These are phyloP conservation scores for Anser brachyrhynchus DNA, from an alignment of 2,113 vertebrate species.

Conservation along the genomic window DNA sequence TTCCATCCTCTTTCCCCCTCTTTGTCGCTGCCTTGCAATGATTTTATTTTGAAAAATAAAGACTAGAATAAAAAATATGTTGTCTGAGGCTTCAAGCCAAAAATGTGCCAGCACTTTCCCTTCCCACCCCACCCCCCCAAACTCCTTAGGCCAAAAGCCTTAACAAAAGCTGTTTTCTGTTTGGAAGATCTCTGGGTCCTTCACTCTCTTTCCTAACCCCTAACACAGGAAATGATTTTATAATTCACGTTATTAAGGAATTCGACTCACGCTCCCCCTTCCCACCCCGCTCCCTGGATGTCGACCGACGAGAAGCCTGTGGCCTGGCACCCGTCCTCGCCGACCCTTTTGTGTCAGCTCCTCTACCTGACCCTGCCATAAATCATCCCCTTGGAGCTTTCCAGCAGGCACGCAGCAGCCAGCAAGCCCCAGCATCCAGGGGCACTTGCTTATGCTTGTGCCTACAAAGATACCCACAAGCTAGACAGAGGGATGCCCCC, in stretches of 20 bases:
- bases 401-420: not conserved
- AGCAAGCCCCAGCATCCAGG: not conserved
- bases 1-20: constrained; percentile 21
- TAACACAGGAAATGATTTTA: constrained; percentile 68
- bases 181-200: constrained; percentile 54
- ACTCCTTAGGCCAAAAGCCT: constrained; percentile 62
- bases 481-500: rapidly evolving
- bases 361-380: constrained; percentile 35
- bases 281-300: not conserved
- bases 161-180: constrained; percentile 70
- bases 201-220: constrained; percentile 39
- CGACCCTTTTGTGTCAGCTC: not conserved
- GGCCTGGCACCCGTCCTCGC: constrained; percentile 43
- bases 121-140: constrained; percentile 22
- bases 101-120: constrained; percentile 37
- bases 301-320: not conserved
- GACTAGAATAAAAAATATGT: constrained; percentile 66
- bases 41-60: constrained; percentile 74
- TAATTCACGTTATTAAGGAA: constrained; percentile 48
- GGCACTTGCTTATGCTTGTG: not conserved
- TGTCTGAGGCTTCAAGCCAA: constrained; percentile 69
- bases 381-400: not conserved
- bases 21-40: constrained; percentile 49
- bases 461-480: not conserved
- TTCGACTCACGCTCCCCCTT: not conserved